These are phyloP conservation scores for Pseudomyrmex pallidus DNA, from an alignment of 1,140 invertebrate genomes.

Conservation along the genomic window DNA sequence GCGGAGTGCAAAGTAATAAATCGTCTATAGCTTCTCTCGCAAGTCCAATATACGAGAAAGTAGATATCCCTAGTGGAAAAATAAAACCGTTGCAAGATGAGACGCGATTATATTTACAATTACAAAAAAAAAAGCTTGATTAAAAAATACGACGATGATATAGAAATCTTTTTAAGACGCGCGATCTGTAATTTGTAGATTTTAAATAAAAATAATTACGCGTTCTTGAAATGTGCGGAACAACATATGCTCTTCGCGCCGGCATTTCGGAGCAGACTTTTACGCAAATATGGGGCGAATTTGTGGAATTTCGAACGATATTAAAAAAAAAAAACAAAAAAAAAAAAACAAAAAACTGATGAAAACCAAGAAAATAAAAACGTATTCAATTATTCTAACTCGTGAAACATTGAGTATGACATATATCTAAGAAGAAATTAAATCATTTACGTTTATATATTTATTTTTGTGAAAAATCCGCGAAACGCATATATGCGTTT, in stretches of 20 bases:
- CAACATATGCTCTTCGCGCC: not conserved
- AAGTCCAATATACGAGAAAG: not conserved
- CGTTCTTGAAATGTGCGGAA: not conserved
- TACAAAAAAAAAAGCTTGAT: too few species aligned
- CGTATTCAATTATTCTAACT: too few species aligned
- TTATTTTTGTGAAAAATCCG: too few species aligned
- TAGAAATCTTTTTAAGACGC: not conserved
- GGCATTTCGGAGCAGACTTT: not conserved
- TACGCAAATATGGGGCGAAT: too few species aligned
- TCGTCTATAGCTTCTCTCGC: constrained; percentile 9
- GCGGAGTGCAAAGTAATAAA: constrained; percentile 6
- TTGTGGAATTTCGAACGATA: too few species aligned
- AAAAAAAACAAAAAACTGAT: too few species aligned
- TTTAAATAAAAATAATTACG: not conserved
- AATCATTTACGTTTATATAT: too few species aligned
- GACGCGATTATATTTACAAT: not conserved
- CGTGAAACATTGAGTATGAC: too few species aligned
- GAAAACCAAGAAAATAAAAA: too few species aligned
- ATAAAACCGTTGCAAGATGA: not conserved
- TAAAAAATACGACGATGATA: not conserved
- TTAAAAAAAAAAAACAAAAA: too few species aligned
- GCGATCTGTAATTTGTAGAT: not conserved
- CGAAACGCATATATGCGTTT: too few species aligned
- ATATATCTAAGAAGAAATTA: too few species aligned
- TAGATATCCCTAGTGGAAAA: not conserved